Percentiles rank a stretch among this genome's conserved stretches.
These are phyloP conservation scores for Scaptomyza montana DNA, from an alignment of 1,140 invertebrate species.

Conservation along the genomic window DNA sequence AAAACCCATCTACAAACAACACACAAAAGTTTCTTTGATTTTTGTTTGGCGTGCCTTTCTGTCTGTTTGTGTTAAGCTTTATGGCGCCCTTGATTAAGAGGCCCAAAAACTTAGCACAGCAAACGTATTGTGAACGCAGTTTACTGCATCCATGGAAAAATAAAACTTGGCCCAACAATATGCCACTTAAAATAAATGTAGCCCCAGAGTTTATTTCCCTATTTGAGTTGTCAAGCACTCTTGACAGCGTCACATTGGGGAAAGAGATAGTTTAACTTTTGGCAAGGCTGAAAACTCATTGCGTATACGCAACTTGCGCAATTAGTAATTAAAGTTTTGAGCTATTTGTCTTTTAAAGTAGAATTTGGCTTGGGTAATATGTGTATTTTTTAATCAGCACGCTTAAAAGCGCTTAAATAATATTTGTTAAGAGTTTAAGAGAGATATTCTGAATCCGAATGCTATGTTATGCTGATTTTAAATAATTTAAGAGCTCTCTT, in stretches of 20 bases:
- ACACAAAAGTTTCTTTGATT: slow-evolving; percentile 30
- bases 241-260: neutral
- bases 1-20: slow-evolving; percentile 9
- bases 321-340: neutral
- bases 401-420: too few relatives aligned
- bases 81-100: slow-evolving; percentile 40
- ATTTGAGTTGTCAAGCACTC: slow-evolving; percentile 40
- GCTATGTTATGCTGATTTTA: too few relatives aligned
- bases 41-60: slow-evolving; percentile 34
- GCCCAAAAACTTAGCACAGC: neutral
- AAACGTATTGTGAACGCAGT: slow-evolving; percentile 34
- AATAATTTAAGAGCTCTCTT: too few relatives aligned
- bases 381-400: too few relatives aligned
- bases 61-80: slow-evolving; percentile 37
- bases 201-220: slow-evolving; percentile 31
- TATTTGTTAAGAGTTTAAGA: too few relatives aligned
- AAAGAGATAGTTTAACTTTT: slow-evolving; percentile 12
- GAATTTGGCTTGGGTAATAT: neutral
- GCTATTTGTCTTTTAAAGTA: slow-evolving; percentile 10
- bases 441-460: too few relatives aligned
- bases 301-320: slow-evolving; percentile 14
- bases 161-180: neutral
- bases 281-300: neutral
- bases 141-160: slow-evolving; percentile 24
- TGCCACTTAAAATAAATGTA: slow-evolving; percentile 19